Evolutionary conservation across 2,113 vertebrate species (phyloP).

Genomic region (Cettia cetti): DNA sequence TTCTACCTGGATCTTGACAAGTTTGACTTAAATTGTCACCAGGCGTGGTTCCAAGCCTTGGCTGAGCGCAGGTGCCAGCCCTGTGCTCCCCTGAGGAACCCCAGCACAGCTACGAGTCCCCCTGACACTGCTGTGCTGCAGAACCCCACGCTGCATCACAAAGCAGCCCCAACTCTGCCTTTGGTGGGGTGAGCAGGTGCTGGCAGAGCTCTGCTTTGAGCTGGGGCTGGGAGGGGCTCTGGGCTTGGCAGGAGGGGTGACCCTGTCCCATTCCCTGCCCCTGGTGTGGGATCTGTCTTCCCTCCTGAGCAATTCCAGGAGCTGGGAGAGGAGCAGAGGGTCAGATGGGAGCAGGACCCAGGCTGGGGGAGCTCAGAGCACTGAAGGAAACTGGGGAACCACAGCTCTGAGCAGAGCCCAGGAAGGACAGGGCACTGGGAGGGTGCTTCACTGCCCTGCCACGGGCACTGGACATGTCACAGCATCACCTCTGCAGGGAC

Average conservation of each 20-base stretch:
- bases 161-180: not conserved
- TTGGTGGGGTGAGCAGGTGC: not conserved
- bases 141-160: rapidly evolving
- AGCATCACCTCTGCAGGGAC: not conserved
- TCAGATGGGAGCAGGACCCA: too few relatives aligned
- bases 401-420: not conserved
- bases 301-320: not conserved
- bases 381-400: not conserved
- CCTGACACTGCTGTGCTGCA: rapidly evolving
- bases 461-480: not conserved
- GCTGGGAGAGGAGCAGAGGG: not conserved
- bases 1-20: not conserved
- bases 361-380: rapidly evolving
- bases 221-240: not conserved
- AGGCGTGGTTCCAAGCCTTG: rapidly evolving
- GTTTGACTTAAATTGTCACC: not conserved
- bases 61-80: not conserved
- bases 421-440: not conserved
- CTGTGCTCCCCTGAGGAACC: not conserved
- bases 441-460: not conserved
- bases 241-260: rapidly evolving
- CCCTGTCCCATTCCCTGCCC: not conserved
- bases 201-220: not conserved
- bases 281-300: not conserved
- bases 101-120: rapidly evolving